Evolutionary conservation across 2,888 invertebrate genomes (phyloP), one percentile per base, ranked within the genome.

Genomic region (Lasioglossum pauxillum): DNA sequence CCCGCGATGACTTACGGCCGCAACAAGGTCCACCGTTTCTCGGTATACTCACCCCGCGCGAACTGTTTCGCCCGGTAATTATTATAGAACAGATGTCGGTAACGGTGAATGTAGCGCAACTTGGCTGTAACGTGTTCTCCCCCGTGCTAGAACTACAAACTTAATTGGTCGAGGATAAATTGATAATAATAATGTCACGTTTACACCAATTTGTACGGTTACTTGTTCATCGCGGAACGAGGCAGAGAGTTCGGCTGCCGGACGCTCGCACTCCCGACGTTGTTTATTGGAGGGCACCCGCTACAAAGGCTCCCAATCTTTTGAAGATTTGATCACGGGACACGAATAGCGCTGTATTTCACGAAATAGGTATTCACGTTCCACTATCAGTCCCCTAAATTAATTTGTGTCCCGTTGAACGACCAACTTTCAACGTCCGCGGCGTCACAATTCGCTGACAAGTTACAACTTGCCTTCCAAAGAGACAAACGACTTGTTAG

Each of bases 1-100:
- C 57, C 74, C 64, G 77, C 83, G 83, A 84, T 82, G 86, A 84
- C 86, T 83, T 82, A 79, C 83, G 67, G 74, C 64, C 82, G 69
- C 74, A 75, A 78, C 83, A 84, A 79, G 41, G 73, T 27, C 80
- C 74, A 76, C 73, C 75, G 23, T 72, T 83, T 38, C 78, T 23
- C 78, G 41, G 41, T 19, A 57, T 57, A 27, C 77, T 77, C 78
- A 35, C 46, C 49, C 69, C 27, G 77, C 16, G 74, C 38, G 69
- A 69, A 64, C 74, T 44, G 74, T 85, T 82, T 77, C 85, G 44
- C 72, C 67, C 27, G 60, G 84, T 76, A 84, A 85, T 84, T 84
- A 75, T 82, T 31, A 46, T 69, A 74, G 74, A 78, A 84, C 84
- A 78, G 82, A 84, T 82, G 84, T 75, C n/a, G 14, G 69, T n/a